Percentiles rank a stretch among this genome's conserved stretches.
These are phyloP conservation scores for Oligia strigilis DNA, from an alignment of 2,888 invertebrate species.

Conservation along the genomic window DNA sequence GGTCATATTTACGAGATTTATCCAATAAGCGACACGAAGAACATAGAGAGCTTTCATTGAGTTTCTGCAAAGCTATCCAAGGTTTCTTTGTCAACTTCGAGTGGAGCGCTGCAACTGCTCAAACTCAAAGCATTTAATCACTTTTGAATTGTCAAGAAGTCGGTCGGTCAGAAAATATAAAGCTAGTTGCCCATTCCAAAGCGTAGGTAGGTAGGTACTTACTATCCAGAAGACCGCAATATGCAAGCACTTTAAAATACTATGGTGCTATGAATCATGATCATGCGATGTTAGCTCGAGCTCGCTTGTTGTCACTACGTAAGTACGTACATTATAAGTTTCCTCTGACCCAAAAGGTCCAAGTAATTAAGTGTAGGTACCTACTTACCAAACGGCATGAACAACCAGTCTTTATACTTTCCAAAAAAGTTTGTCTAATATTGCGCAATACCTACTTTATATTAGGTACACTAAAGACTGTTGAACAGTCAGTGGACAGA, in stretches of 20 bases:
- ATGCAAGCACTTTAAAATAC: too few species aligned
- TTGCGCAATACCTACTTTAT: slow-evolving; percentile 45
- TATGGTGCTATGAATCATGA: not conserved
- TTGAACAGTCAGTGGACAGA: slow-evolving; percentile 12
- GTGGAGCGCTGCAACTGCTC: not conserved
- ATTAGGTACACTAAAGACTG: slow-evolving; percentile 12
- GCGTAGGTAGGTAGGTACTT: too few species aligned
- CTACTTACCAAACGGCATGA: slow-evolving; percentile 1
- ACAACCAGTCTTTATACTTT: slow-evolving; percentile 29
- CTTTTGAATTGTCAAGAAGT: too few species aligned
- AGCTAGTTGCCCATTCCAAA: too few species aligned
- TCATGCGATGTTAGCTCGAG: not conserved
- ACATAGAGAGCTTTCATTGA: not conserved
- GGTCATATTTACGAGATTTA: not conserved
- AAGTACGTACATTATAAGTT: not conserved
- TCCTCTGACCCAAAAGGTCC: not conserved
- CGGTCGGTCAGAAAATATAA: too few species aligned
- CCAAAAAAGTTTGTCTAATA: slow-evolving; percentile 11
- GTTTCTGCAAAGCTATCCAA: not conserved
- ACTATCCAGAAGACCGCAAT: too few species aligned
- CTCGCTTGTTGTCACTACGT: not conserved
- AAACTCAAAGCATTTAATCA: too few species aligned
- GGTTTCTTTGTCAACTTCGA: not conserved
- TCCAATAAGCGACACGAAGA: not conserved
- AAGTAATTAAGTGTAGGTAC: not conserved